phyloP scores from a whole-genome alignment of 2,797 vertebrate genomes.

The Enteromius paludinosus region DNA sequence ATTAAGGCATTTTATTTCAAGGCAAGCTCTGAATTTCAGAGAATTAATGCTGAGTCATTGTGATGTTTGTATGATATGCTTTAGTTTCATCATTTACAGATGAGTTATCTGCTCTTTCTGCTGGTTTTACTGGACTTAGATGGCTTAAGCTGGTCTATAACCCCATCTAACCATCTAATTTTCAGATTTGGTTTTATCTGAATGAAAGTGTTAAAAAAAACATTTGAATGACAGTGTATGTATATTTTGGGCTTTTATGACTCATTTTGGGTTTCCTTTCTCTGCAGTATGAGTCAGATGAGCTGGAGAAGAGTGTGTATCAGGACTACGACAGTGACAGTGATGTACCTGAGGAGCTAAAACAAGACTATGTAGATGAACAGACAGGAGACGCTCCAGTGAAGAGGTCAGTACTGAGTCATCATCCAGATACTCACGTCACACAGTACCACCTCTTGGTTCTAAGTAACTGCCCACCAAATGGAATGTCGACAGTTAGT shows the following conservation, averaged over 20 bases:
- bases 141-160: neutral
- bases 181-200: neutral
- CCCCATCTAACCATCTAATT: neutral
- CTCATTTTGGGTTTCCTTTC: neutral
- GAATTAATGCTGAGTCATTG: conserved; percentile 16
- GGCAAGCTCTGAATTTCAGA: neutral
- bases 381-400: conserved; percentile 93
- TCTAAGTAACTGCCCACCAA: neutral
- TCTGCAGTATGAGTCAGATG: conserved; percentile 94
- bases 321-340: conserved; percentile 98
- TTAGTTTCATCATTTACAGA: neutral
- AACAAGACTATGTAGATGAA: conserved; percentile 97
- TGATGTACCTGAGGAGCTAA: conserved; percentile 94
- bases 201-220: neutral
- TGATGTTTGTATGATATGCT: neutral
- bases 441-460: neutral
- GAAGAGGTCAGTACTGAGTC: conserved; percentile 84
- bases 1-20: neutral
- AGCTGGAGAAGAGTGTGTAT: conserved; percentile 94
- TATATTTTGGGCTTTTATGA: neutral
- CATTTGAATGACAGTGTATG: neutral
- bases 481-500: neutral
- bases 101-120: neutral
- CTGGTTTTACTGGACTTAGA: neutral
- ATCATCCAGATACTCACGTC: neutral